These are phyloP conservation scores for Nyctalus aviator DNA, from an alignment of 2,797 vertebrate genomes.

Conservation along the genomic window DNA sequence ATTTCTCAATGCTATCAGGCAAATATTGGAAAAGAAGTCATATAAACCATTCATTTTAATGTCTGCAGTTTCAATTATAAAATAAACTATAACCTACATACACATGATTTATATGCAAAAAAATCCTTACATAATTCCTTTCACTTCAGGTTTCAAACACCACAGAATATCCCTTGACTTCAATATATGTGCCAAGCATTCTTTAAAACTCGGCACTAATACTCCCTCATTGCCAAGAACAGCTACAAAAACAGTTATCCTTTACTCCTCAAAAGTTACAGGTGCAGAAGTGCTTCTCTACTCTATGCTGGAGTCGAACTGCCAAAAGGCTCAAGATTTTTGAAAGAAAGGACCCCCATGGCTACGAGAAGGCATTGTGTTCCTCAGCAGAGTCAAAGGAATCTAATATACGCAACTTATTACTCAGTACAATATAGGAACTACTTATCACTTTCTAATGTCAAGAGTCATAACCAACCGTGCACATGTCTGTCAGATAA, in stretches of 20 bases:
- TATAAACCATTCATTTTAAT: constrained; percentile 51
- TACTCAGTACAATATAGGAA: constrained; percentile 74
- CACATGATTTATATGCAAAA: neutral
- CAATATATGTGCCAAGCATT: constrained; percentile 4
- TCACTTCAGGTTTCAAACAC: constrained; percentile 59
- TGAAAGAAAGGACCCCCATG: constrained; percentile 71
- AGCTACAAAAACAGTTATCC: constrained; percentile 69
- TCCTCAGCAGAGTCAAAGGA: constrained; percentile 62
- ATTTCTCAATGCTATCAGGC: constrained; percentile 23
- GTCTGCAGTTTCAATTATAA: constrained; percentile 41
- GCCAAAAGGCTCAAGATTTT: constrained; percentile 78
- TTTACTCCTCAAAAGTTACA: constrained; percentile 76
- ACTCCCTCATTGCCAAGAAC: constrained; percentile 56
- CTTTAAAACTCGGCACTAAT: constrained; percentile 64
- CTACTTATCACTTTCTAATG: constrained; percentile 71
- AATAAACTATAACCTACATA: constrained; percentile 42
- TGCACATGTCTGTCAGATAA: constrained; percentile 74
- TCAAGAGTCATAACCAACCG: constrained; percentile 75
- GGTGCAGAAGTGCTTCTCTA: constrained; percentile 68
- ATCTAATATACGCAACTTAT: constrained; percentile 73
- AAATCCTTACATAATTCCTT: constrained; percentile 40
- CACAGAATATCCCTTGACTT: constrained; percentile 64
- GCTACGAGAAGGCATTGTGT: constrained; percentile 57
- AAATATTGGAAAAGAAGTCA: constrained; percentile 20
- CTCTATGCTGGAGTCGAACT: constrained; percentile 68